Percentiles rank a stretch among this genome's conserved stretches.
Conservation (phyloP, 1,140 invertebrate species). For the Drosophila watanabei region DNA sequence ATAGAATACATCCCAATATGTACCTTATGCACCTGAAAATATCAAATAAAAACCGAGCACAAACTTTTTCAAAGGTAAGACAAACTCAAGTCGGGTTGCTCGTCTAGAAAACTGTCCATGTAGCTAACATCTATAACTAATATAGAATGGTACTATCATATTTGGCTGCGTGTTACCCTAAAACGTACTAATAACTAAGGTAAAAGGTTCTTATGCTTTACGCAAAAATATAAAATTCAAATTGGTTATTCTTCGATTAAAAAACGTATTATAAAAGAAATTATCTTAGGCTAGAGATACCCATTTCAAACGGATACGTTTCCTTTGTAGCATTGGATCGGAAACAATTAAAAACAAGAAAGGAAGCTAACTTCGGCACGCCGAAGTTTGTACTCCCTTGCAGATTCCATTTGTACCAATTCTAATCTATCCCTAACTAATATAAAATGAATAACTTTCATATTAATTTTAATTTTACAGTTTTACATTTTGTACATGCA, state of each 20-base stretch:
- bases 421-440: no score
- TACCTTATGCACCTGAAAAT: constrained; percentile 20
- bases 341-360: background rate
- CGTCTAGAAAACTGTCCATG: constrained; percentile 2
- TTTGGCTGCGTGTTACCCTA: background rate
- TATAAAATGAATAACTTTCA: no score
- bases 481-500: no score
- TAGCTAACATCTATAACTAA: constrained; percentile 40
- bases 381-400: no score
- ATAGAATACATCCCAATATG: constrained; percentile 1
- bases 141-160: background rate
- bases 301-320: background rate
- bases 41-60: background rate
- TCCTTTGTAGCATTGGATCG: background rate
- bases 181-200: background rate
- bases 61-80: constrained; percentile 35
- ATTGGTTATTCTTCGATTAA: background rate
- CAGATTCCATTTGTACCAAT: no score
- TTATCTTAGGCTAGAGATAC: background rate
- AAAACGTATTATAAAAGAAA: background rate
- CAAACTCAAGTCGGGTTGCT: constrained; percentile 3
- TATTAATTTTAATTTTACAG: no score
- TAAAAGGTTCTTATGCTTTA: background rate
- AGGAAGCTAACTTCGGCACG: no score
- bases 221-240: background rate